Evolutionary conservation across 2,888 invertebrate genomes (phyloP), one percentile per base, ranked within the genome.

Genomic region (Ectemnius lituratus): DNA sequence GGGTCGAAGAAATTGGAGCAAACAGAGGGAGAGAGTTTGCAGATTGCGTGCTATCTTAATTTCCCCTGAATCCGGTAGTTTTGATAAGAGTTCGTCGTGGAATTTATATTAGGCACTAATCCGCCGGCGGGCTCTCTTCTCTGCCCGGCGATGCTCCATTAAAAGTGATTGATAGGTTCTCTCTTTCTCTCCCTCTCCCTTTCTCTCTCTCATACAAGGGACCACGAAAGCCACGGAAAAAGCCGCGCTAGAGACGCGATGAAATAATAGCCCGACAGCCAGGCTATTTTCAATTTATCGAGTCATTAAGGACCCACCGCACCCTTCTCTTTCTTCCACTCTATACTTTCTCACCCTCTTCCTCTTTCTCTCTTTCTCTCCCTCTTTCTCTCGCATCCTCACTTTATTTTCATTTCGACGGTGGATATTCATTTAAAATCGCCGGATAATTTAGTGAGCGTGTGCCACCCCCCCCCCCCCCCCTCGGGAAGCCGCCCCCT

Each of bases 321-420:
- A 18, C 47, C 45, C 4, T 46, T 14, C 47, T 16, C 47, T 46
- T 45, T 52, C 49, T 18, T 8, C 3, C 37, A 4, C 49, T 13
- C 23, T 14, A 14, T 57, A 8, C 23, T 13, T 18, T 37, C 46
- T 18, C 65, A 59, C 65, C 46, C 63, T 23, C 62, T 16, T 23
- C 16, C 14, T 47, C 16, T 52, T 47, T 52, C 45, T 14, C 28
- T 70, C 58, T n/a, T n/a, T n/a, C n/a, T n/a, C n/a, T n/a, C n/a
- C n/a, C n/a, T n/a, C 62, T 16, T 23, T 14, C 28, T 66, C 58
- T 67, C 62, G 59, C 73, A 52, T 52, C 16, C 52, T 14, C 52
- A 52, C 16, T 52, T 52, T 52, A 52, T 52, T 52, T 16, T 14
- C 16, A 52, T 52, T 52, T 52, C 52, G 52, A 52, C 37, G 37